phyloP scores from a whole-genome alignment of 2,888 invertebrate species.

The Sinelater perroti region DNA sequence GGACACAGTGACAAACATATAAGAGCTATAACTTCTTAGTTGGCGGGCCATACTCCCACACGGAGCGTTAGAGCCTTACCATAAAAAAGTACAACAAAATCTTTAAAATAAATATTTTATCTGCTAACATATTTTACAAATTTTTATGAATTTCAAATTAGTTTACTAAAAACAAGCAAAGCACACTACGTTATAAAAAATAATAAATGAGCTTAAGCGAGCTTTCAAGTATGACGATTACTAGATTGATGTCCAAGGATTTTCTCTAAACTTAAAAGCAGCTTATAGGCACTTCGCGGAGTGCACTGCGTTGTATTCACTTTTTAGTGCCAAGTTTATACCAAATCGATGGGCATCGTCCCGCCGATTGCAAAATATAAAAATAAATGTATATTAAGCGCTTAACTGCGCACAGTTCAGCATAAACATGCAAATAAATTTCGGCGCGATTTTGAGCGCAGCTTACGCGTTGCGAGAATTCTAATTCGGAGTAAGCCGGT shows the following conservation, averaged over 20 bases:
- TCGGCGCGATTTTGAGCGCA: constrained; percentile 16
- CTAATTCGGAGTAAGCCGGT: constrained; percentile 30
- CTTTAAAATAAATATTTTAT: no score
- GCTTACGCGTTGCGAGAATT: constrained; percentile 20
- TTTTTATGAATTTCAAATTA: no score
- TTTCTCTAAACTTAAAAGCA: constrained; percentile 14
- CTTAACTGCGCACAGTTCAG: constrained; percentile 9
- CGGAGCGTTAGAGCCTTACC: no score
- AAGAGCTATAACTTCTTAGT: no score
- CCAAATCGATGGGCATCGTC: constrained; percentile 10
- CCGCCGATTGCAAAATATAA: constrained; percentile 17
- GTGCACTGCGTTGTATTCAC: constrained; percentile 15
- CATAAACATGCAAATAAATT: constrained; percentile 17
- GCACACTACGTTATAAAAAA: no score
- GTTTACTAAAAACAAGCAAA: not conserved
- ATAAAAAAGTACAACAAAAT: no score
- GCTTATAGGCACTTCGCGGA: constrained; percentile 11
- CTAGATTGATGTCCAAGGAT: no score
- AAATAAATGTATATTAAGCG: constrained; percentile 3
- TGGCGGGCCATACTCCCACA: no score
- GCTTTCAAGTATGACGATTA: no score
- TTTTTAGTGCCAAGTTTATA: constrained; percentile 11
- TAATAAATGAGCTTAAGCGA: no score
- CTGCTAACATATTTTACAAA: no score
- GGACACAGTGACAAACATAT: no score